Conservation (phyloP, 2,113 vertebrate genomes). For the Himantopus leucocephalus region DNA sequence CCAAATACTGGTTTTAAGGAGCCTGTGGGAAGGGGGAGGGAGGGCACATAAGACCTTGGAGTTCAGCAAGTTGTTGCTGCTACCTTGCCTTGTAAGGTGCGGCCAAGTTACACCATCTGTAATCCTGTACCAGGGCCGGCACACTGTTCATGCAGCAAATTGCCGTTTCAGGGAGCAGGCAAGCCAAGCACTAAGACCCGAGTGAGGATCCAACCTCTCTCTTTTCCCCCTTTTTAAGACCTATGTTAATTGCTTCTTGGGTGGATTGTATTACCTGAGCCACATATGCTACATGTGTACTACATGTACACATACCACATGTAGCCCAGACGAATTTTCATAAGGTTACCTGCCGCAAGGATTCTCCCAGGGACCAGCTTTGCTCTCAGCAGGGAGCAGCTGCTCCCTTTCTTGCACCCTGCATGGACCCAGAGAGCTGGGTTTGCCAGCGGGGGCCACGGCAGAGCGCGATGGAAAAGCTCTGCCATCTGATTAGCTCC, state of each 20-base stretch:
- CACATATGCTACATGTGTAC: not conserved
- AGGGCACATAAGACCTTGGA: not conserved
- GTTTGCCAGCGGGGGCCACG: not conserved
- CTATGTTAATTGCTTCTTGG: not conserved
- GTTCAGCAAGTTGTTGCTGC: not conserved
- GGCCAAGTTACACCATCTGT: accelerated
- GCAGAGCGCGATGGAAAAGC: not conserved
- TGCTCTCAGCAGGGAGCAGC: not conserved
- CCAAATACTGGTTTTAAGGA: not conserved
- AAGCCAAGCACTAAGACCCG: not conserved
- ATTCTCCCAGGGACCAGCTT: not conserved
- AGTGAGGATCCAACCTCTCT: not conserved
- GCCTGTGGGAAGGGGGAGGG: not conserved
- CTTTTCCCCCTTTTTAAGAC: not conserved
- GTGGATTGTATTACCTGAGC: not conserved
- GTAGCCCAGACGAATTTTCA: not conserved
- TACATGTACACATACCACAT: not conserved
- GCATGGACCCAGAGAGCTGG: not conserved
- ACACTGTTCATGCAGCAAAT: not conserved
- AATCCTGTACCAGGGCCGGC: not conserved
- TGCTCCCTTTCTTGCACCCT: not conserved
- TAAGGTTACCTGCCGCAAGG: not conserved
- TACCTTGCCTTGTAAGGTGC: not conserved
- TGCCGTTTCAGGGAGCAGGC: not conserved
- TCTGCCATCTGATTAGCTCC: not conserved